Conservation (phyloP, 2,888 invertebrate species). For the Megalurothrips usitatus region DNA sequence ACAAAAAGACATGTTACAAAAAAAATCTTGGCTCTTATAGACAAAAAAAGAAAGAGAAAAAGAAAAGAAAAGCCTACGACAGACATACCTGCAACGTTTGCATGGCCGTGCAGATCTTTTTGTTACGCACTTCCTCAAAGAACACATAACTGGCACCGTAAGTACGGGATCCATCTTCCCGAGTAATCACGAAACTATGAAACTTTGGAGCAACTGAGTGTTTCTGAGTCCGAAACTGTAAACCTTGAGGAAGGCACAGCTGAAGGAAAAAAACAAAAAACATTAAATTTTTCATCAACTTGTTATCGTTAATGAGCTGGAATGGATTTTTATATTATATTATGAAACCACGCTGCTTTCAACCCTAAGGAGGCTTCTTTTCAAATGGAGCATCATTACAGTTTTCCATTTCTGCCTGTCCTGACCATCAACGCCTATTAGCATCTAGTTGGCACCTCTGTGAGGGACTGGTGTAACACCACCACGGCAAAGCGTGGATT, state of each 20-base stretch:
- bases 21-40: slow-evolving; percentile 1
- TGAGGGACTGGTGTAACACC: no score
- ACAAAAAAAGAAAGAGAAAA: slow-evolving; percentile 3
- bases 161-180: slow-evolving; percentile 91
- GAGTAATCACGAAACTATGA: slow-evolving; percentile 95
- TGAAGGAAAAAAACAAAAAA: slow-evolving; percentile 48
- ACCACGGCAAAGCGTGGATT: no score
- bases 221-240: slow-evolving; percentile 92
- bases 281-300: background rate
- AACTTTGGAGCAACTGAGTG: slow-evolving; percentile 79
- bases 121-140: slow-evolving; percentile 91
- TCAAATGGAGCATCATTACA: no score
- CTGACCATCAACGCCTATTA: no score
- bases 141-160: slow-evolving; percentile 95
- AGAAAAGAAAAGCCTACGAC: background rate
- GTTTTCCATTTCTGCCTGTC: no score
- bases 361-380: no score
- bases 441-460: no score
- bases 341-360: no score
- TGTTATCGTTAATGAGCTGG: no score
- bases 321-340: no score
- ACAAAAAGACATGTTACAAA: slow-evolving; percentile 36
- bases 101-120: slow-evolving; percentile 92
- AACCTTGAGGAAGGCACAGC: slow-evolving; percentile 91
- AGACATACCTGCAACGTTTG: slow-evolving; percentile 63